Evolutionary conservation across 2,888 invertebrate species (phyloP), one percentile per base, ranked within the genome.

Genomic region (Noctuana brunneofusca): DNA sequence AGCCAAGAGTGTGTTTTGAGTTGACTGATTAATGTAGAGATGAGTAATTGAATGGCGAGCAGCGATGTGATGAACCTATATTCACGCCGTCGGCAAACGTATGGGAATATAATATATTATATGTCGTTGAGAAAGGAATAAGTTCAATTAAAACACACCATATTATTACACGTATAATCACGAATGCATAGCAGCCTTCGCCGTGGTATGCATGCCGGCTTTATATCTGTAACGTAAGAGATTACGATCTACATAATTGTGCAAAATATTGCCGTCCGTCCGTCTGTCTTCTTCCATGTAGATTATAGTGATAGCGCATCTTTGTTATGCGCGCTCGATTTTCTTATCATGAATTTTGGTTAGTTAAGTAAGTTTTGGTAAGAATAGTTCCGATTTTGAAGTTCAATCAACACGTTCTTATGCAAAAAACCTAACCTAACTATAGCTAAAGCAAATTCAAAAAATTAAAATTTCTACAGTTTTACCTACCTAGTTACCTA

Each of bases 211-310:
- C 76, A 72, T 75, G 78, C 79, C 78, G 77, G 78, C 74, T 75
- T 77, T 76, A 76, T 84, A 81, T 83, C 79, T 78, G 79, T 77
- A 73, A 68, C 63, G 63, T 74, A 68, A n/a, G 63, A 73, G 87
- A 87, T 89, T 72, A 63, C 67, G 78, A 89, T 87, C 87, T 75
- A 67, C 73, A 78, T 87, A 87, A 87, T 88, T 89, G 84, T 83
- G 78, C 79, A 84, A 87, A 86, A 84, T 84, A 83, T 83, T 76
- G 79, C 78, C 79, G 68, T 83, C 76, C 76, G 80, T 80, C 75
- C 75, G 81, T 84, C 78, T 81, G 80, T 80, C 75, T 73, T 75
- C 71, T 76, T 70, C 69, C 71, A 67, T 70, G 67, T 73, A 75
- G 76, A 78, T 78, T 64, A 63, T 48, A 64, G 66, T 70, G 75